These are phyloP conservation scores for Clarias macrocephalus DNA, from an alignment of 2,113 vertebrate species.

Conservation along the genomic window DNA sequence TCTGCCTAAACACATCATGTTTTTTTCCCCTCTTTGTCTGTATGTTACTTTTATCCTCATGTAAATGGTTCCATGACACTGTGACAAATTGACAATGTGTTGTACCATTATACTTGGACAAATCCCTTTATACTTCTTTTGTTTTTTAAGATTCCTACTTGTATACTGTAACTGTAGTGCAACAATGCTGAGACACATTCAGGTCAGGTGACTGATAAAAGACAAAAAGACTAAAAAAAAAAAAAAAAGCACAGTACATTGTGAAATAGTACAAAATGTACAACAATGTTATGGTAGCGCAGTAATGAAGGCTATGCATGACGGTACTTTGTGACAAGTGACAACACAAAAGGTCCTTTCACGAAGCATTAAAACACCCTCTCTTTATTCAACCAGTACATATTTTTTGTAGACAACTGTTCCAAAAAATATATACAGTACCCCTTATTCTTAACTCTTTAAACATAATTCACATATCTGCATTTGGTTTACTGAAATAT, in stretches of 20 bases:
- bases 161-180: background rate
- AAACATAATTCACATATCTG: background rate
- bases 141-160: background rate
- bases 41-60: background rate
- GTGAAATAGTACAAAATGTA: background rate
- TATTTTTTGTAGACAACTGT: background rate
- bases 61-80: background rate
- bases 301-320: background rate
- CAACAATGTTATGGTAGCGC: background rate
- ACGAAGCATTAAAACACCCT: background rate
- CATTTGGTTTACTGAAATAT: no score
- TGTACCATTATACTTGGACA: background rate
- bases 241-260: background rate
- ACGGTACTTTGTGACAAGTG: background rate
- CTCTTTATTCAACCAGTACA: background rate
- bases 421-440: background rate
- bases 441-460: background rate
- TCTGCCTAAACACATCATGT: no score
- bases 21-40: no score
- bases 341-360: background rate
- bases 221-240: background rate
- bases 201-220: background rate
- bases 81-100: background rate
- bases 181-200: background rate
- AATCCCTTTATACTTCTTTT: background rate